Evolutionary conservation across 1,140 invertebrate genomes (phyloP), one percentile per base, ranked within the genome.

Genomic region (Cydia splendana): DNA sequence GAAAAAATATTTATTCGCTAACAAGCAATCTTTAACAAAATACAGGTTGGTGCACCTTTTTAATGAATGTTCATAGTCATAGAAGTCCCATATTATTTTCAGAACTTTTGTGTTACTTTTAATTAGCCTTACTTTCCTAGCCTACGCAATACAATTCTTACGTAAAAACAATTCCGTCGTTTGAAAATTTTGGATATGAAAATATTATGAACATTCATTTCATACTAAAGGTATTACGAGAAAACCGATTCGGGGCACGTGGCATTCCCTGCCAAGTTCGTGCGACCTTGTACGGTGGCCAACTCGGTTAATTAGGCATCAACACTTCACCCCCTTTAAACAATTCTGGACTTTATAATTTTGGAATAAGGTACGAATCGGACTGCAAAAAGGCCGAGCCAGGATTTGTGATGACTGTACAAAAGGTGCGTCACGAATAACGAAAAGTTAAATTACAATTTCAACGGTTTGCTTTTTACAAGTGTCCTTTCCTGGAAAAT

Each of bases 151-250:
- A 34, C 34, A 34, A 34, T 4, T 34, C 4, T 34, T 48, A 48
- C 9, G 13, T 0, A 48, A 48, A n/a, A 18, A 57, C 18, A n/a
- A 18, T 10, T 20, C 12, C 13, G 28, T 7, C 45, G 20, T 20
- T 74, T 45, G 73, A 48, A 51, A 74, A 20, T 74, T 18, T 2
- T 18, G 7, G 9, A 34, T 34, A 71, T 34, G 38, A 34, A 48
- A 51, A 53, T 74, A 53, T 53, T n/a, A 74, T 53, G 18, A 74
- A 51, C 73, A 74, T 74, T 30, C 73, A 71, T 71, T 74, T 30
- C 73, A 71, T 71, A n/a, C 30, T 18, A 71, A 67, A 18, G 67
- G 30, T 71, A 38, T 38, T 71, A 38, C 30, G 67, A n/a, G 34
- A 38, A 71, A 71, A 71, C 34, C 67, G 15, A 71, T 71, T 71